Conservation (phyloP, 2,797 vertebrate species). For the Takifugu ocellatus region DNA sequence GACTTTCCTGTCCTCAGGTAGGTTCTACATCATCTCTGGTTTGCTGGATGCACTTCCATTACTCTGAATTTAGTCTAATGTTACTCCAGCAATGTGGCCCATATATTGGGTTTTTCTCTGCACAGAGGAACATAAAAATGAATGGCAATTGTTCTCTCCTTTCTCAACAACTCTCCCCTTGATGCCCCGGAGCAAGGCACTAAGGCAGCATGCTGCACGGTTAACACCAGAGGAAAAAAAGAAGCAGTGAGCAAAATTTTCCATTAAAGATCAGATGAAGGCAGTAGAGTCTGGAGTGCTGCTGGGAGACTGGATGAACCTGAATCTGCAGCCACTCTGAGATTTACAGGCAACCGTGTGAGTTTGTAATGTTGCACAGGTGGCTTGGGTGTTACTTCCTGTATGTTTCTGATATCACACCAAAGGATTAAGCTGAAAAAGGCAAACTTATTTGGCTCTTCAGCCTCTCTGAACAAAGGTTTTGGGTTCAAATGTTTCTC, state of each 20-base stretch:
- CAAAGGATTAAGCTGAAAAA: no score
- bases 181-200: slow-evolving; percentile 25
- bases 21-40: slow-evolving; percentile 62
- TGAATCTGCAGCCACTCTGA: no score
- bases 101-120: slow-evolving; percentile 37
- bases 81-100: slow-evolving; percentile 24
- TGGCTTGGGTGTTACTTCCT: no score
- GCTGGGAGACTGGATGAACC: background rate
- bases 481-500: no score
- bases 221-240: slow-evolving; percentile 6
- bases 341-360: no score
- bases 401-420: no score
- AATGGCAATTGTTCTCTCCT: background rate
- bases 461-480: no score
- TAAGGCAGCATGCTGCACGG: background rate
- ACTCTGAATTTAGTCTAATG: slow-evolving; percentile 48
- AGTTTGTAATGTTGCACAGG: no score
- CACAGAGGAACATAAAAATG: background rate
- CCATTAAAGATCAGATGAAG: slow-evolving; percentile 2
- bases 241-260: background rate
- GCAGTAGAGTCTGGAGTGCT: slow-evolving; percentile 5
- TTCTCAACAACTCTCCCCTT: background rate
- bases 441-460: no score
- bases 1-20: slow-evolving; percentile 60
- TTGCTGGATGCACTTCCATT: slow-evolving; percentile 45